phyloP scores from a whole-genome alignment of 30 jellyfish, hydroid and myxozoan species.

The Hydra vulgaris region DNA sequence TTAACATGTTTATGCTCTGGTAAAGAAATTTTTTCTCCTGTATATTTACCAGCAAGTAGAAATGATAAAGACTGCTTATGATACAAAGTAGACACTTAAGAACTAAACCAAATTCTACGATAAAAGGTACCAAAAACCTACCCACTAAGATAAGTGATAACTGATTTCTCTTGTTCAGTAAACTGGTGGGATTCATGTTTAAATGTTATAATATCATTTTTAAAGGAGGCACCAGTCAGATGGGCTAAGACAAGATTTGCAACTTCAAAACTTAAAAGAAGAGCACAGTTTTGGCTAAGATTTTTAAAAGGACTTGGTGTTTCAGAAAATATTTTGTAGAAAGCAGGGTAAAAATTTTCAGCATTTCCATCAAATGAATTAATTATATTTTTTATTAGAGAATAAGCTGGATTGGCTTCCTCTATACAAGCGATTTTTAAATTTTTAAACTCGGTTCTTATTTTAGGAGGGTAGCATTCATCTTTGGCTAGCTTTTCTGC shows the following conservation, averaged over 20 bases:
- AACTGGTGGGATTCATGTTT: not conserved
- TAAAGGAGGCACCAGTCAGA: conserved; percentile 18
- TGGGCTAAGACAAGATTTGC: conserved; percentile 63
- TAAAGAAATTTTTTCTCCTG: conserved; percentile 12
- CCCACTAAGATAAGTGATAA: conserved; percentile 12
- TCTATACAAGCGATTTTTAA: conserved; percentile 6
- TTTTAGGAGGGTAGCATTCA: conserved; percentile 17
- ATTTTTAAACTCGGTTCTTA: conserved; percentile 3
- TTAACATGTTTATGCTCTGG: conserved; percentile 20
- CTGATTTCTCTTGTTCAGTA: conserved; percentile 8
- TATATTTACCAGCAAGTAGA: not conserved
- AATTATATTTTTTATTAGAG: conserved; percentile 25
- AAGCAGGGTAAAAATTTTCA: conserved; percentile 30
- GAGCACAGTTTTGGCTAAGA: conserved; percentile 20
- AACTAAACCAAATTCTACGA: not conserved
- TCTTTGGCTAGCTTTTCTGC: conserved; percentile 1
- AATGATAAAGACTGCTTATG: conserved; percentile 15
- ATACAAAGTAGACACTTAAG: not conserved
- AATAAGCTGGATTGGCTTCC: not conserved
- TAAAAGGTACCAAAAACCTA: conserved; percentile 12
- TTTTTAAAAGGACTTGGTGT: conserved; percentile 15
- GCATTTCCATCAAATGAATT: conserved; percentile 45
- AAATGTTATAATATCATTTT: not conserved
- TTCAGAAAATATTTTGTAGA: conserved; percentile 18
- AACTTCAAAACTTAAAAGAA: conserved; percentile 45